Conservation (phyloP, 2,113 vertebrate species). For the Symphodus melops region DNA sequence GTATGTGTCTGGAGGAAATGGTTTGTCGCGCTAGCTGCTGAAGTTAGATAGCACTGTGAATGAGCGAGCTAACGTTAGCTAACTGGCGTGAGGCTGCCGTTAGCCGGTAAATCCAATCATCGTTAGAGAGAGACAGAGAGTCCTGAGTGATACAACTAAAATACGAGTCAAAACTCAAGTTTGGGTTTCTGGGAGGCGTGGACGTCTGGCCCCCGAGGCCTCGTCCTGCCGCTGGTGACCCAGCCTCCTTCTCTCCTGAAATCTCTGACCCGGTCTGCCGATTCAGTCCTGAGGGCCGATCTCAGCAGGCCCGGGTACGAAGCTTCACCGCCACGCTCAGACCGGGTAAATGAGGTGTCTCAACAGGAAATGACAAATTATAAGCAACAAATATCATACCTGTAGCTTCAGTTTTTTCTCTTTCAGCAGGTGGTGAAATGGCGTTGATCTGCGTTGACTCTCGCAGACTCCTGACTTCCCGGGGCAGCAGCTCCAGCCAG, state of each 20-base stretch:
- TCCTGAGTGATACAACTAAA: not conserved
- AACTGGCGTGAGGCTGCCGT: constrained; percentile 17
- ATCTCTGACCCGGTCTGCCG: constrained; percentile 67
- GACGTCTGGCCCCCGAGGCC: constrained; percentile 43
- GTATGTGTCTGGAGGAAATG: not conserved
- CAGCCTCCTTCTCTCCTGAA: constrained; percentile 70
- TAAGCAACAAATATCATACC: constrained; percentile 43
- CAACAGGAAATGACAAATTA: not conserved
- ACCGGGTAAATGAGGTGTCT: not conserved
- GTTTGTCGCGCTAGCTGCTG: constrained; percentile 7
- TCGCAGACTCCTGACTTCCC: constrained; percentile 70
- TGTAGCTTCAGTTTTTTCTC: constrained; percentile 60
- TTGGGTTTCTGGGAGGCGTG: constrained; percentile 46
- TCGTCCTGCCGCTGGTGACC: constrained; percentile 28
- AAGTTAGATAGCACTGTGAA: constrained; percentile 44
- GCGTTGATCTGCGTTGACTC: constrained; percentile 68
- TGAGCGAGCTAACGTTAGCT: constrained; percentile 65
- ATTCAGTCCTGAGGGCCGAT: constrained; percentile 64
- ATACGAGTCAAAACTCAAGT: not conserved
- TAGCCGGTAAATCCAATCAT: constrained; percentile 34
- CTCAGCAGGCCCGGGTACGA: constrained; percentile 68
- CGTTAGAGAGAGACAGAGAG: constrained; percentile 14
- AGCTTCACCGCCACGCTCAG: constrained; percentile 53
- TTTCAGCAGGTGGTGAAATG: constrained; percentile 50
- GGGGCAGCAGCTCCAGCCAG: constrained; percentile 73